Conservation (phyloP, 2,797 vertebrate species). For the Austrolebias charrua region DNA sequence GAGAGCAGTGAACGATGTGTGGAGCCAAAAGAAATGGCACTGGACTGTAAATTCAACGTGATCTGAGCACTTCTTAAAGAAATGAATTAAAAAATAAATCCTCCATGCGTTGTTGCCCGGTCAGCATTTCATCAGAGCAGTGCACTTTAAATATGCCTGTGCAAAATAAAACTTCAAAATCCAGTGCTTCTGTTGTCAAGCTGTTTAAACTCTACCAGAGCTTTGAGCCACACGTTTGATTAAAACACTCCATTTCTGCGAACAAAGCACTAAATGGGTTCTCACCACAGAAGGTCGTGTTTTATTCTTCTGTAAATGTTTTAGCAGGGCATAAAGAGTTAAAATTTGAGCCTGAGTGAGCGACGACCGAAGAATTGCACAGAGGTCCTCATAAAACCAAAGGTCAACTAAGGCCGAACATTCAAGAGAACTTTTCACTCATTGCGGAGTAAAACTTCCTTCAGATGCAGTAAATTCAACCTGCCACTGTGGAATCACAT, state of each 20-base stretch:
- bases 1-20: slow-evolving; percentile 43
- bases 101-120: too few relatives aligned
- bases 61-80: slow-evolving; percentile 30
- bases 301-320: slow-evolving; percentile 66
- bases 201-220: too few relatives aligned
- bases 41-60: slow-evolving; percentile 25
- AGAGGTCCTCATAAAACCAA: slow-evolving; percentile 17
- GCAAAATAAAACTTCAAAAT: slow-evolving; percentile 46
- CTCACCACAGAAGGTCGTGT: slow-evolving; percentile 62
- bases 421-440: slow-evolving; percentile 28
- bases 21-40: slow-evolving; percentile 47
- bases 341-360: slow-evolving; percentile 37
- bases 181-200: slow-evolving; percentile 13
- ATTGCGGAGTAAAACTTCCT: slow-evolving; percentile 19
- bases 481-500: too few relatives aligned
- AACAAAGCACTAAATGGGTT: slow-evolving; percentile 47
- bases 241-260: neutral
- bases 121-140: neutral
- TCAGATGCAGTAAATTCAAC: slow-evolving; percentile 9
- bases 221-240: too few relatives aligned
- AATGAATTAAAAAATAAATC: slow-evolving; percentile 9
- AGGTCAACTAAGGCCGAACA: slow-evolving; percentile 20
- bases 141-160: slow-evolving; percentile 22
- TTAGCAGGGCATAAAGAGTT: slow-evolving; percentile 29
- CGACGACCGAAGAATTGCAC: slow-evolving; percentile 13